Percentiles rank a stretch among this genome's conserved stretches.
phyloP scores from a whole-genome alignment of 2,888 invertebrate genomes.

The Hypomecis atomaria region DNA sequence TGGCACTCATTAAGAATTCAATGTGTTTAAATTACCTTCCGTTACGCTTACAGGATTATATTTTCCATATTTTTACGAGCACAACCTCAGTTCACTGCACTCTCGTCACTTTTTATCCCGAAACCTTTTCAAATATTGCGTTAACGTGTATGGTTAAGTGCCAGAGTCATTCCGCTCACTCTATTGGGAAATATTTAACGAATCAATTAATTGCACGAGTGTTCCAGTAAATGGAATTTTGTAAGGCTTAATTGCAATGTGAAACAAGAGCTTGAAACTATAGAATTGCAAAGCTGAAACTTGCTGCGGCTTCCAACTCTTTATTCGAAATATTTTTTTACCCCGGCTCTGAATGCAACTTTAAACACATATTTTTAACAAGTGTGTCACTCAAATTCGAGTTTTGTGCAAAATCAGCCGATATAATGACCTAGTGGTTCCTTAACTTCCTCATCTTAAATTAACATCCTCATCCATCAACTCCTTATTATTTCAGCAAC shows the following conservation, averaged over 20 bases:
- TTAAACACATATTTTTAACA: no score
- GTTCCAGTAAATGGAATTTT: constrained; percentile 10
- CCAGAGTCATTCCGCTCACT: constrained; percentile 2
- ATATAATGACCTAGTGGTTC: no score
- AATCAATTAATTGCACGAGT: constrained; percentile 12
- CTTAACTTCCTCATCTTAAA: no score
- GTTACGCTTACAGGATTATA: neutral
- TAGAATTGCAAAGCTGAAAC: neutral
- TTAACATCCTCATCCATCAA: no score
- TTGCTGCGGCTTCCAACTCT: no score
- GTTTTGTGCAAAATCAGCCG: no score
- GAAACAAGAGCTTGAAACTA: constrained; percentile 1
- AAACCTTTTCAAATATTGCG: constrained; percentile 60
- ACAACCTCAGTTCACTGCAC: neutral
- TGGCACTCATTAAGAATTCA: neutral
- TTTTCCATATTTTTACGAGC: neutral
- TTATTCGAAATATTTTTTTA: no score
- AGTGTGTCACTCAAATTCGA: no score
- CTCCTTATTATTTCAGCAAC: no score
- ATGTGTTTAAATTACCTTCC: neutral
- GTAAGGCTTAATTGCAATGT: constrained; percentile 8
- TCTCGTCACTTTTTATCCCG: constrained; percentile 46
- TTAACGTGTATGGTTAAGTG: constrained; percentile 43
- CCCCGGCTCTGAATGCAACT: no score
- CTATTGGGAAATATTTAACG: constrained; percentile 26